phyloP scores from a whole-genome alignment of 1,140 invertebrate genomes.

The Antheraea mylitta region DNA sequence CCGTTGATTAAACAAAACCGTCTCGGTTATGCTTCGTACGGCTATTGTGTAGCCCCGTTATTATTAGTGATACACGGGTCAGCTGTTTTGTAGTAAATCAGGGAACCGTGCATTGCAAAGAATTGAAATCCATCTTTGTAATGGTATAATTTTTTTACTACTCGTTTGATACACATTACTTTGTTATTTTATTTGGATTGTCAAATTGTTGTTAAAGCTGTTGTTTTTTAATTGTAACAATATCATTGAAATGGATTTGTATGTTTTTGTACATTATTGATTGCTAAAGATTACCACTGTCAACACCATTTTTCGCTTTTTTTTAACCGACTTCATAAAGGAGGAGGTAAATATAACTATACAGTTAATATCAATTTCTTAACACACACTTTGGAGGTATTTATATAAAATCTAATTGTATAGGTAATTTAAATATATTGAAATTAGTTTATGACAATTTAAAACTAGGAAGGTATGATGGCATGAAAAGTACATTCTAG shows the following conservation, averaged over 20 bases:
- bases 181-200: not conserved
- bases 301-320: no score
- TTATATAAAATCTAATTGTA: no score
- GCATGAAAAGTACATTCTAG: no score
- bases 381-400: no score
- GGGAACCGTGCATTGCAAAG: constrained; percentile 29
- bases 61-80: constrained; percentile 49
- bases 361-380: no score
- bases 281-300: no score
- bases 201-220: not conserved
- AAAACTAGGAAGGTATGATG: no score
- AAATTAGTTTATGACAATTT: no score
- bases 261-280: no score
- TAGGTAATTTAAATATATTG: no score
- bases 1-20: constrained; percentile 55
- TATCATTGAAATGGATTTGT: not conserved
- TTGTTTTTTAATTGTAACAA: not conserved
- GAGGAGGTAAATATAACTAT: no score
- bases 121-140: constrained; percentile 28
- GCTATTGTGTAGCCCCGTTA: constrained; percentile 39
- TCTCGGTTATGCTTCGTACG: constrained; percentile 38
- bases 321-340: no score
- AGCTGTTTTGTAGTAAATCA: constrained; percentile 27
- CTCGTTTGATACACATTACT: not conserved
- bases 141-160: not conserved